A percentile compares a stretch with the other conserved stretches of the same genome.
Conservation (phyloP, 35 echinoderm and acorn worm species). For the Apostichopus japonicus region DNA sequence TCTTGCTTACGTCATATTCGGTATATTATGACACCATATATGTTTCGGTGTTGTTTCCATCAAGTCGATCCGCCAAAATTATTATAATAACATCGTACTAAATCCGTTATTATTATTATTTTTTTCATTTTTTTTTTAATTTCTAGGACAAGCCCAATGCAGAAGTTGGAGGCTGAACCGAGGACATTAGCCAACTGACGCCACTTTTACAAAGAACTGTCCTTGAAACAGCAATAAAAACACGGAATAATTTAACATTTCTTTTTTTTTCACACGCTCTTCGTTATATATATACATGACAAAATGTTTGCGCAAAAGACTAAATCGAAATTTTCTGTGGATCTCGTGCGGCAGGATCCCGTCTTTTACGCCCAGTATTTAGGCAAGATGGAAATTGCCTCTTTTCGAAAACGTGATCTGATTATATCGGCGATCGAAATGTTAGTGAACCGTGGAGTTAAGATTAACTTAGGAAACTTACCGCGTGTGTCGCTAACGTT, state of each 20-base stretch:
- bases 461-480: slow-evolving; percentile 54
- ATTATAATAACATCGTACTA: too few species aligned
- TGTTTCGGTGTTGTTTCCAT: too few species aligned
- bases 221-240: not conserved
- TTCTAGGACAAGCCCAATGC: too few species aligned
- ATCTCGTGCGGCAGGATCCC: slow-evolving; percentile 34
- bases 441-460: slow-evolving; percentile 29
- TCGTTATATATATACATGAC: too few species aligned
- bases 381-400: slow-evolving; percentile 42
- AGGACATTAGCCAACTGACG: not conserved
- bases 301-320: slow-evolving; percentile 40
- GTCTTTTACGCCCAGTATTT: slow-evolving; percentile 53
- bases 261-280: not conserved
- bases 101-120: too few species aligned
- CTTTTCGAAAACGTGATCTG: slow-evolving; percentile 13
- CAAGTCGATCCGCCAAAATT: too few species aligned
- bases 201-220: not conserved
- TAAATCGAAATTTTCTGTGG: slow-evolving; percentile 35
- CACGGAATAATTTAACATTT: not conserved
- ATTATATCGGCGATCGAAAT: slow-evolving; percentile 29
- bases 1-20: too few species aligned
- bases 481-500: slow-evolving; percentile 60
- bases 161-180: not conserved
- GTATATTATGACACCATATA: too few species aligned
- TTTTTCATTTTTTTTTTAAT: too few species aligned